Conservation (phyloP, 2,797 vertebrate genomes). For the Sparidentex hasta region DNA sequence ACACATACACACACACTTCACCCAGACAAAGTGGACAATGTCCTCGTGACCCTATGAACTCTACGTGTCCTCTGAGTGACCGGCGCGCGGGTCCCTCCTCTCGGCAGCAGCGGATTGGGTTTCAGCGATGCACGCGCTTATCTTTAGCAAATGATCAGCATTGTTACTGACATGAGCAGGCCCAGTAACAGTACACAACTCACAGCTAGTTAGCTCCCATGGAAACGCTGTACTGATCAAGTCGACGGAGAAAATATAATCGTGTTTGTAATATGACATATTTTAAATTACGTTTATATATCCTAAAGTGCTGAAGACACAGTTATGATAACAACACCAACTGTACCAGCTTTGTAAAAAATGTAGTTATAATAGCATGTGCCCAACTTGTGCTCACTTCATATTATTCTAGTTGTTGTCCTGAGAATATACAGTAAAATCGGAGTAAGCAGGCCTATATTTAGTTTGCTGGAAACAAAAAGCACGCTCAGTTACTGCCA, state of each 20-base stretch:
- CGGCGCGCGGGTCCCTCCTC: constrained; percentile 48
- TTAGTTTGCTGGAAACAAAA: constrained; percentile 9
- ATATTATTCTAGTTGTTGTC: not conserved
- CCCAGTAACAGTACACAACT: not conserved
- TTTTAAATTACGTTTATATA: not conserved
- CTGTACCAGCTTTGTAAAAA: too few species aligned
- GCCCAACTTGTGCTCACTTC: not conserved
- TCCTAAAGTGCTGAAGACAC: too few species aligned
- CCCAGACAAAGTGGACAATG: constrained; percentile 83
- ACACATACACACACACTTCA: constrained; percentile 68
- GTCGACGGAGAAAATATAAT: not conserved
- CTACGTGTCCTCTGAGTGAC: constrained; percentile 70
- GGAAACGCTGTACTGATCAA: not conserved
- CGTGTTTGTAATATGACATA: too few species aligned
- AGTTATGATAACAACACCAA: too few species aligned
- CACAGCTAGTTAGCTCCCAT: not conserved
- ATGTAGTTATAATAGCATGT: not conserved
- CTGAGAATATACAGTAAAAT: not conserved
- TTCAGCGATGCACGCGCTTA: constrained; percentile 20
- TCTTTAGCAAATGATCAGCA: not conserved
- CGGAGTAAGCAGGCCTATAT: not conserved
- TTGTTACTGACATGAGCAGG: not conserved
- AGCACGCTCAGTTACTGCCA: not conserved
- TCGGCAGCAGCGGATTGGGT: not conserved
- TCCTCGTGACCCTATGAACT: constrained; percentile 76